phyloP scores from a whole-genome alignment of 1,140 invertebrate genomes.

The Trinorchestia longiramus region DNA sequence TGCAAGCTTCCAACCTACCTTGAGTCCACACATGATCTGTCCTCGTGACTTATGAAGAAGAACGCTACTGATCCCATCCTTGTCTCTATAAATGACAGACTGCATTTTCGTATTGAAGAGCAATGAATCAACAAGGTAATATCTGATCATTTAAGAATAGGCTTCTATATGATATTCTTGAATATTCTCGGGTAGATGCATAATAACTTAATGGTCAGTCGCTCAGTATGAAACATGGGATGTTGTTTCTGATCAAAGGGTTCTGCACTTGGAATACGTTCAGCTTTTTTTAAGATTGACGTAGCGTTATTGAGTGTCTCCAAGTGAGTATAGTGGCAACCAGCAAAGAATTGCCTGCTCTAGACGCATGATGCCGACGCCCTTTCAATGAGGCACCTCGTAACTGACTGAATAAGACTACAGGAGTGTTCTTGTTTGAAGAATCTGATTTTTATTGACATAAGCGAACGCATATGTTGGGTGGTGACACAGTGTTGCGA shows the following conservation, averaged over 20 bases:
- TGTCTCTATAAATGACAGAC: background rate
- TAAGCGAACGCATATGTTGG: background rate
- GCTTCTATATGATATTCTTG: background rate
- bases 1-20: background rate
- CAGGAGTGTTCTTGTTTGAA: background rate
- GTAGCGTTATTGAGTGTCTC: background rate
- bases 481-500: background rate
- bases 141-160: background rate
- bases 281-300: background rate
- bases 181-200: background rate
- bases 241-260: background rate
- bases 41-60: background rate
- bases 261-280: no score
- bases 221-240: background rate
- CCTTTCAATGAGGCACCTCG: background rate
- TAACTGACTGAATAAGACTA: background rate
- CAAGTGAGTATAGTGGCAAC: background rate
- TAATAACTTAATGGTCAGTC: background rate
- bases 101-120: background rate
- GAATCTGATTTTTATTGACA: background rate
- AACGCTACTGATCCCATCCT: background rate
- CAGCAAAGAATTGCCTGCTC: background rate
- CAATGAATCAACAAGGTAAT: background rate
- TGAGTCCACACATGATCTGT: background rate
- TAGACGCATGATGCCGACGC: background rate